phyloP scores from a whole-genome alignment of 2,797 vertebrate genomes.

The Falco berigora region DNA sequence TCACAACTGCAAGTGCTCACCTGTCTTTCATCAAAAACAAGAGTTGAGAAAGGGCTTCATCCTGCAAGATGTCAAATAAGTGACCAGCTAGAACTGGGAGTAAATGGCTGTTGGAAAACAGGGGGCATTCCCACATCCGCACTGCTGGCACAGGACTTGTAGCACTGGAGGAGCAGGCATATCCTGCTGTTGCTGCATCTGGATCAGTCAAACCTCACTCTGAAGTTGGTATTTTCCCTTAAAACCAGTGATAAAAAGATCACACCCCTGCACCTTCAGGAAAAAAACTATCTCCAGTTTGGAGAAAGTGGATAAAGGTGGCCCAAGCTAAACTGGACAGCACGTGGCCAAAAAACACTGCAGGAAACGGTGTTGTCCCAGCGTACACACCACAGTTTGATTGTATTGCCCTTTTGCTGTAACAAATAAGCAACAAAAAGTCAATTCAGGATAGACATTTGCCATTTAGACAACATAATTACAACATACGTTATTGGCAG shows the following conservation, averaged over 20 bases:
- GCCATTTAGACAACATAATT: not conserved
- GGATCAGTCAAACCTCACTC: not conserved
- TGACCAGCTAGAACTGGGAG: fast-evolving
- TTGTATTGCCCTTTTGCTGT: not conserved
- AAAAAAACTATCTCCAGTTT: not conserved
- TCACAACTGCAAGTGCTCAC: not conserved
- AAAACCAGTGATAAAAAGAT: not conserved
- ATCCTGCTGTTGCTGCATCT: fast-evolving
- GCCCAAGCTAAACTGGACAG: not conserved
- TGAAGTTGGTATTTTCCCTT: not conserved
- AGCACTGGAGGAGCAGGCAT: not conserved
- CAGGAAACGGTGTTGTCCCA: not conserved
- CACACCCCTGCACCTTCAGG: fast-evolving
- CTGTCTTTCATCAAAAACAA: not conserved
- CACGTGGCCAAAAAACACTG: not conserved
- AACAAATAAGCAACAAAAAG: not conserved
- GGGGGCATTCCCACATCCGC: fast-evolving
- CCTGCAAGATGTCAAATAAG: not conserved
- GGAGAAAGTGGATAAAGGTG: fast-evolving
- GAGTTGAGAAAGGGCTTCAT: not conserved
- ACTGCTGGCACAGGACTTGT: not conserved
- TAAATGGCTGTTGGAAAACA: not conserved
- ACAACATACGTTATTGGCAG: not conserved
- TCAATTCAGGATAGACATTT: not conserved
- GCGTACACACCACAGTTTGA: fast-evolving